Evolutionary conservation across 2,888 invertebrate species (phyloP), one percentile per base, ranked within the genome.

Genomic region (Drosophila lacicola): DNA sequence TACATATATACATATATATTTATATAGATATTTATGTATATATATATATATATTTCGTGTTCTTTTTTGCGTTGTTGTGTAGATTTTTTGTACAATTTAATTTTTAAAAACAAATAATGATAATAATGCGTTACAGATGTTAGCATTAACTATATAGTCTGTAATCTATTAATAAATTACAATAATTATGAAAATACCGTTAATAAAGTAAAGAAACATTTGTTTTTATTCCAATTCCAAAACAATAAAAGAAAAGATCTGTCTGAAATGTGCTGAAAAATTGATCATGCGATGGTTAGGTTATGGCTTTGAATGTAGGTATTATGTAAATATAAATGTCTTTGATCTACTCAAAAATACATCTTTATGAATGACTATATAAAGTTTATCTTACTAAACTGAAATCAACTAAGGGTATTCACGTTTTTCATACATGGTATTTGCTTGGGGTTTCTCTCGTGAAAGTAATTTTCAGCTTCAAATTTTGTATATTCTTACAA

Each of bases 71-170:
- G 61, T 70, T 70, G 61, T 66, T 66, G 61, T 58, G 60, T 50
- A 49, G 57, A 55, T 39, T 55, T 71, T 70, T 74, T 74, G 57
- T 74, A 74, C 57, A 65, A 74, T 50, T 42, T 74, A 65, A 74
- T 65, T 74, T 70, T 61, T 58, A 36, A 70, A 62, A 65, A 39
- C 11, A 19, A 44, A 67, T 66, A 63, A 69, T 50, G 55, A 54
- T 47, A 46, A 71, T 57, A 74, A 69, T 61, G 69, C 73, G 74
- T 74, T 74, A 64, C 64, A 74, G 68, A 69, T 56, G 51, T 36
- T 73, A 75, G 81, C 80, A 75, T 65, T 69, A 83, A 78, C 70
- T n/a, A 56, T 19, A 25, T 83, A 81, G 81, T 63, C 42, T 63
- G 78, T 81, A 81, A 80, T 66, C 58, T 61, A 75, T 64, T 51